Conservation (phyloP, 2,113 vertebrate species). For the Urocynchramus pylzowi region DNA sequence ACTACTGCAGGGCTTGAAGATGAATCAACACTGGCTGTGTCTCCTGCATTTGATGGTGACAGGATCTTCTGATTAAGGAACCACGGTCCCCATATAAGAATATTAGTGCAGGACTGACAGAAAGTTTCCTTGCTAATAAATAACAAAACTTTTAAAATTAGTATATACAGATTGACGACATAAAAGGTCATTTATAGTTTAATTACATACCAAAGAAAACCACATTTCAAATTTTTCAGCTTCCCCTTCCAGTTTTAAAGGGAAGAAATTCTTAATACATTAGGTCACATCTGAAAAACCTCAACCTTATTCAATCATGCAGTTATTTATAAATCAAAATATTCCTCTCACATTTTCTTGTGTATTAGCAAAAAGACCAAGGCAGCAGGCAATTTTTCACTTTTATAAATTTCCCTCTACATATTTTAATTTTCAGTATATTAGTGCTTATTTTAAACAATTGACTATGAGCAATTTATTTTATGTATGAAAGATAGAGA, state of each 20-base stretch:
- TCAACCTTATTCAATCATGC: not conserved
- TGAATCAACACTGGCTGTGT: not conserved
- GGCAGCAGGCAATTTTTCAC: not conserved
- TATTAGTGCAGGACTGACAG: not conserved
- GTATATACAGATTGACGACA: not conserved
- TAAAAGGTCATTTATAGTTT: not conserved
- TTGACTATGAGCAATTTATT: not conserved
- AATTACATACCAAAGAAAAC: not conserved
- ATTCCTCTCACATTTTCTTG: not conserved
- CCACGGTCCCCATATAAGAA: accelerated
- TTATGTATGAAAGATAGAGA: not conserved
- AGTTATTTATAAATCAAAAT: not conserved
- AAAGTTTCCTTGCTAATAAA: not conserved
- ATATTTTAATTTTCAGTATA: not conserved
- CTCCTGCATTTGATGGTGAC: too few relatives aligned
- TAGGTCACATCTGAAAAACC: not conserved
- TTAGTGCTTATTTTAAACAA: not conserved
- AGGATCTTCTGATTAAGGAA: not conserved
- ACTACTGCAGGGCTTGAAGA: not conserved
- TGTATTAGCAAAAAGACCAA: not conserved
- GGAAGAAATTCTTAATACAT: not conserved
- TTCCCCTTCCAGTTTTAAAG: not conserved
- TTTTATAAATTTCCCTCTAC: not conserved
- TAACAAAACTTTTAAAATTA: not conserved
- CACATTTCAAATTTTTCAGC: not conserved